Evolutionary conservation across 2,797 vertebrate species (phyloP).

Genomic region (Psittacula derbiana): DNA sequence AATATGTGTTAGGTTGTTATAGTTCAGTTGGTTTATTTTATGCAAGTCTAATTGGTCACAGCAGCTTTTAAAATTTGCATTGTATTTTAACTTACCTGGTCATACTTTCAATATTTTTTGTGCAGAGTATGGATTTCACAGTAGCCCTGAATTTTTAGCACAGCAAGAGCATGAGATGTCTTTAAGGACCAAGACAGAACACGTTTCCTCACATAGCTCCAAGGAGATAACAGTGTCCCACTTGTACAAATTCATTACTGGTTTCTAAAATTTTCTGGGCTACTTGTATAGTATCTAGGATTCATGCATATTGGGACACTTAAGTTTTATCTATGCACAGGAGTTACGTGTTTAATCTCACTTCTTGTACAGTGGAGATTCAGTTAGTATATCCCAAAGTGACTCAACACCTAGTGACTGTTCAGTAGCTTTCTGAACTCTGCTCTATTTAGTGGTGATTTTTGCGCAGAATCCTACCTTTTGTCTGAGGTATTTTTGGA

Average conservation of each 20-base stretch:
- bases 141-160: neutral
- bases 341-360: neutral
- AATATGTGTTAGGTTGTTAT: neutral
- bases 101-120: neutral
- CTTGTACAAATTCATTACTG: neutral
- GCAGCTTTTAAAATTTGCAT: neutral
- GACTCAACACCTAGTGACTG: neutral
- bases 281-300: neutral
- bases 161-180: neutral
- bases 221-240: neutral
- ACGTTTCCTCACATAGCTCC: neutral
- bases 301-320: neutral
- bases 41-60: neutral
- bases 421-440: neutral
- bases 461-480: neutral
- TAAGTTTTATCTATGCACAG: neutral
- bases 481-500: neutral
- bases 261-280: neutral
- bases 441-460: fast-evolving
- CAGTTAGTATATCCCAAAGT: neutral
- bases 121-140: neutral
- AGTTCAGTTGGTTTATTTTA: neutral
- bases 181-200: neutral
- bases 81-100: neutral
- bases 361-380: neutral